These are phyloP conservation scores for Irena cyanogastra DNA, from an alignment of 2,113 vertebrate genomes.

Conservation along the genomic window DNA sequence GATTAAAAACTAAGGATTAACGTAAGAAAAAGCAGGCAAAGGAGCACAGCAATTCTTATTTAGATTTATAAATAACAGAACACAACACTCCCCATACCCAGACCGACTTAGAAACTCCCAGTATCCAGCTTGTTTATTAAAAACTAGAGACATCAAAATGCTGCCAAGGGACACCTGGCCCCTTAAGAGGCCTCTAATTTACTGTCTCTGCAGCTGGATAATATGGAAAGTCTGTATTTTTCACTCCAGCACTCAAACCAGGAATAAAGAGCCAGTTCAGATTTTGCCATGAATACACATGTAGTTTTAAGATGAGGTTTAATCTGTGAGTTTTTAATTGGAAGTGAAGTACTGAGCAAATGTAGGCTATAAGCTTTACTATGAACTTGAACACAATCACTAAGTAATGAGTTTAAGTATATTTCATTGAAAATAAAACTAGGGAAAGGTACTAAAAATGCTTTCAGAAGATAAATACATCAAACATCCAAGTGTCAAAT, in stretches of 20 bases:
- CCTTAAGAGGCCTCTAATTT: conserved; percentile 26
- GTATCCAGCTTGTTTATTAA: neutral
- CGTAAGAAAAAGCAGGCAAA: neutral
- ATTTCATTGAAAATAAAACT: neutral
- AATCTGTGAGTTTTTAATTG: neutral
- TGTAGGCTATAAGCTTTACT: neutral
- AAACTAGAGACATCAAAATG: neutral
- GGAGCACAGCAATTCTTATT: neutral
- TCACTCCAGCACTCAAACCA: neutral
- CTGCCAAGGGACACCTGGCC: conserved; percentile 45
- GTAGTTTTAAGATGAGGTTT: neutral
- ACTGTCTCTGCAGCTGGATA: conserved; percentile 15
- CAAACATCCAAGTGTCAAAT: neutral
- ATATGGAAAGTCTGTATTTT: neutral
- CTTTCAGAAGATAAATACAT: neutral
- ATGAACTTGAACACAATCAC: neutral
- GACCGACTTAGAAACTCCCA: neutral
- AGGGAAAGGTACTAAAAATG: neutral
- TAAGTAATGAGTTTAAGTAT: neutral
- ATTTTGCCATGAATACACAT: neutral
- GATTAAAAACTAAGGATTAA: neutral
- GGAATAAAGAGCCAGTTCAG: neutral
- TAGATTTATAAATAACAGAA: neutral
- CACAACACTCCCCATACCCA: neutral
- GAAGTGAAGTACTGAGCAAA: neutral